These are phyloP conservation scores for Taeniopygia guttata DNA, from an alignment of 2,797 vertebrate species.

Conservation along the genomic window DNA sequence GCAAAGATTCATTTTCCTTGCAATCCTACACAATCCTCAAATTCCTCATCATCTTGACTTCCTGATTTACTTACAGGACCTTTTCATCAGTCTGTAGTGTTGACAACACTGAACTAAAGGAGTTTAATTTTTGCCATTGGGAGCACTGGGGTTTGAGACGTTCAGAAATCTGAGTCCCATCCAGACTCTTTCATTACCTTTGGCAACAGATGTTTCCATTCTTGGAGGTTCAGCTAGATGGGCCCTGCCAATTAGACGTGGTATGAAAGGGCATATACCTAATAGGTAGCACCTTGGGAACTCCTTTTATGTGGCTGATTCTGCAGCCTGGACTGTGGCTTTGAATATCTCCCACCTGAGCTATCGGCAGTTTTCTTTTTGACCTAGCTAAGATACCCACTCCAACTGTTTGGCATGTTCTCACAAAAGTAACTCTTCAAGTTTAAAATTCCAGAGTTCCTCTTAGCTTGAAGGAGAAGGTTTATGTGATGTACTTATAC, in stretches of 20 bases:
- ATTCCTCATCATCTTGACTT: neutral
- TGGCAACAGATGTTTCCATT: conserved; percentile 33
- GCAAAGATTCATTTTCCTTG: neutral
- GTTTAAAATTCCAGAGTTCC: neutral
- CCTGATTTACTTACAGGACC: neutral
- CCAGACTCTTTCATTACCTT: conserved; percentile 1
- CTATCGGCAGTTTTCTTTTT: neutral
- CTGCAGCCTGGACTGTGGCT: neutral
- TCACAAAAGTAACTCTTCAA: neutral
- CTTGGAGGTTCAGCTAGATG: neutral
- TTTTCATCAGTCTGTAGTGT: neutral
- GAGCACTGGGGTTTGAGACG: neutral
- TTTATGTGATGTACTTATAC: neutral
- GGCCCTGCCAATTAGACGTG: neutral
- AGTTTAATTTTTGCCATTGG: neutral
- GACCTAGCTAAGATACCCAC: neutral
- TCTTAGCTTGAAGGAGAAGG: neutral
- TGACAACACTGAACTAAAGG: neutral
- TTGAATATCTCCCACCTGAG: neutral
- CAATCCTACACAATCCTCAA: neutral
- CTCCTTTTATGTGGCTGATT: conserved; percentile 27
- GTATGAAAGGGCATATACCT: neutral
- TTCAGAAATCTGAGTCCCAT: conserved; percentile 13
- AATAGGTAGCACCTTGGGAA: conserved; percentile 17
- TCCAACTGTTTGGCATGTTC: neutral